Evolutionary conservation across 1,140 invertebrate species (phyloP), one percentile per base, ranked within the genome.

Genomic region (Halesus radiatus): DNA sequence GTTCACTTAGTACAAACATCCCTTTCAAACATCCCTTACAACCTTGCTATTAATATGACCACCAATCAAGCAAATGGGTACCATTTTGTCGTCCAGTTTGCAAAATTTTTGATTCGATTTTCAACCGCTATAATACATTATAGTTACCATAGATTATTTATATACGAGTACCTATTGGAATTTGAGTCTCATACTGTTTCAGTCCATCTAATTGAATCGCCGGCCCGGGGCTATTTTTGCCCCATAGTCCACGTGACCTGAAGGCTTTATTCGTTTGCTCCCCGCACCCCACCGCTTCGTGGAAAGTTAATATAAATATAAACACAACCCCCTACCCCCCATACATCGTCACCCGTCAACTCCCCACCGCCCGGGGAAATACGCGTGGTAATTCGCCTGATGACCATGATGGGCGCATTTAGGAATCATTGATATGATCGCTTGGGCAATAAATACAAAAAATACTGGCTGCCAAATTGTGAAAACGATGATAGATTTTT

Each of bases 231-330:
- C 68, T 72, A 72, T 72, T 72, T 72, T 72, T 72, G 50, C 68
- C 68, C 68, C 45, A 26, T 20, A 45, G 23, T 45, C 68, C 68
- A 72, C 68, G 68, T 72, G 68, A 72, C 68, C 68, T 66, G 68
- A n/a, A 45, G 32, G 68, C 68, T 20, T 72, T 72, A 72, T 72
- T 72, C 52, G 68, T 72, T 72, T 72, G 23, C 68, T 52, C 16
- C 66, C 37, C 37, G 16, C 66, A 20, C 45, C 23, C 29, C 68
- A 13, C 68, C 13, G 10, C 23, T 15, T 6, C 22, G 1, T 66
- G 62, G 29, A 72, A 72, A 52, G 68, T 72, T 72, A 72, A 72
- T 72, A 72, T 72, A 72, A 72, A 72, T 50, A 72, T 72, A 72
- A 72, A 72, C 45, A 52, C 37, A 20, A 20, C 32, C 68, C 32